These are phyloP conservation scores for Adrianichthys oophorus DNA, from an alignment of 2,797 vertebrate genomes.

Conservation along the genomic window DNA sequence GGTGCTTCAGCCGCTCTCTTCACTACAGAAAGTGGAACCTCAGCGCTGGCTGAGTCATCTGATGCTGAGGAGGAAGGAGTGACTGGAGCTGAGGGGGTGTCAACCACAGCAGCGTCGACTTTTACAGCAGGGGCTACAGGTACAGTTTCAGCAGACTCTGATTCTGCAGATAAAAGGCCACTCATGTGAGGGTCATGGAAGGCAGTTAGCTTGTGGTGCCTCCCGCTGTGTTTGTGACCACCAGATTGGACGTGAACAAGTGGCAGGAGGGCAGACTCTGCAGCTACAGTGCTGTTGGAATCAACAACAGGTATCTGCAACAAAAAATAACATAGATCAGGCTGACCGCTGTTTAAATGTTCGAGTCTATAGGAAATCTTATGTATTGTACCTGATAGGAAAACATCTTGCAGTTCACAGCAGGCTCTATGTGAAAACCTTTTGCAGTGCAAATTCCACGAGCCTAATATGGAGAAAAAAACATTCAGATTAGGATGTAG, in stretches of 20 bases:
- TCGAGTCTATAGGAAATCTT: not conserved
- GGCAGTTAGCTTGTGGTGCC: slow-evolving; percentile 70
- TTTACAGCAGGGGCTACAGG: not conserved
- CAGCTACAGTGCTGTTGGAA: slow-evolving; percentile 39
- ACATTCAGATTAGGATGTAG: no score
- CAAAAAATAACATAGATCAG: not conserved
- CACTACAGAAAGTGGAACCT: rapidly evolving
- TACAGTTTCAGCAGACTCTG: slow-evolving; percentile 54
- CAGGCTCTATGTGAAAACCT: slow-evolving; percentile 25
- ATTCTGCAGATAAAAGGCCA: slow-evolving; percentile 59
- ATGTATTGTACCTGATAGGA: slow-evolving; percentile 53
- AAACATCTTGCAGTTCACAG: slow-evolving; percentile 72
- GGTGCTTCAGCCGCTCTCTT: slow-evolving; percentile 55
- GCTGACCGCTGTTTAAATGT: not conserved
- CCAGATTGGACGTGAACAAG: slow-evolving; percentile 31
- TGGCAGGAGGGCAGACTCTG: slow-evolving; percentile 7
- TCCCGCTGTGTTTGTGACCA: slow-evolving; percentile 47
- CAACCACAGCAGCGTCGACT: not conserved
- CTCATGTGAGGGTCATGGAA: slow-evolving; percentile 57
- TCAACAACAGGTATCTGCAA: slow-evolving; percentile 53
- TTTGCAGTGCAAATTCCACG: slow-evolving; percentile 70
- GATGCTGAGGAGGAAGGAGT: slow-evolving; percentile 1
- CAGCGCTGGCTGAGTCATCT: slow-evolving; percentile 13
- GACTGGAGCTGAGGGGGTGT: not conserved
- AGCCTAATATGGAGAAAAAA: slow-evolving; percentile 45